Conservation (phyloP, 2,113 vertebrate species). For the Mandrillus leucophaeus region DNA sequence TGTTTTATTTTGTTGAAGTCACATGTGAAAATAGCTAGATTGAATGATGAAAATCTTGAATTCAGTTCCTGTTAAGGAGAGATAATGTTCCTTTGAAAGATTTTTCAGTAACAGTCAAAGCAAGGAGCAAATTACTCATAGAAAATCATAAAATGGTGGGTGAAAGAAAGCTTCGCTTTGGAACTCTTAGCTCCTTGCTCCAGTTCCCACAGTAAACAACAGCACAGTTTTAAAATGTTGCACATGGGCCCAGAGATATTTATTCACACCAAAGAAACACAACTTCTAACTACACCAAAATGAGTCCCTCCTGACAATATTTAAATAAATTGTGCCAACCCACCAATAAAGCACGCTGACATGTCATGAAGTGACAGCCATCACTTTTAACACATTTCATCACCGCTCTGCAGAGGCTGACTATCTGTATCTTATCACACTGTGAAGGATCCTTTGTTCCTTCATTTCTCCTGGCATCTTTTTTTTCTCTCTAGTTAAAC, state of each 20-base stretch:
- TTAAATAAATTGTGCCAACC: constrained; percentile 45
- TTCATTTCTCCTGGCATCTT: background rate
- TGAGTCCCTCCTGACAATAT: constrained; percentile 49
- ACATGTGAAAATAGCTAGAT: constrained; percentile 79
- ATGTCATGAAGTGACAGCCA: constrained; percentile 9
- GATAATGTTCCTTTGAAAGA: constrained; percentile 82
- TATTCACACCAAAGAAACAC: constrained; percentile 63
- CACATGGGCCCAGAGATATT: background rate
- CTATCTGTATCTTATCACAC: background rate
- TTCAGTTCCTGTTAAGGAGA: constrained; percentile 76
- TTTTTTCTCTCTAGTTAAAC: constrained; percentile 25
- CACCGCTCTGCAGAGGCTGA: background rate
- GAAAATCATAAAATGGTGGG: constrained; percentile 57
- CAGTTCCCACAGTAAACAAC: constrained; percentile 60
- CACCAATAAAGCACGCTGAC: constrained; percentile 20
- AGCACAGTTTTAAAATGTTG: constrained; percentile 28
- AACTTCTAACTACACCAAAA: constrained; percentile 32
- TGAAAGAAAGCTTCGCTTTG: background rate
- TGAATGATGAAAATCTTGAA: constrained; percentile 78
- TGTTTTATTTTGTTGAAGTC: constrained; percentile 82
- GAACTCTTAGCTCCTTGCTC: constrained; percentile 44
- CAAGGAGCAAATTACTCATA: constrained; percentile 60
- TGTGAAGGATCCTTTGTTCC: background rate
- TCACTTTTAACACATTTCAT: constrained; percentile 7
- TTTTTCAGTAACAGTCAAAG: constrained; percentile 76